Conservation (phyloP, 2,888 invertebrate species). For the Caenorhabditis uteleia region DNA sequence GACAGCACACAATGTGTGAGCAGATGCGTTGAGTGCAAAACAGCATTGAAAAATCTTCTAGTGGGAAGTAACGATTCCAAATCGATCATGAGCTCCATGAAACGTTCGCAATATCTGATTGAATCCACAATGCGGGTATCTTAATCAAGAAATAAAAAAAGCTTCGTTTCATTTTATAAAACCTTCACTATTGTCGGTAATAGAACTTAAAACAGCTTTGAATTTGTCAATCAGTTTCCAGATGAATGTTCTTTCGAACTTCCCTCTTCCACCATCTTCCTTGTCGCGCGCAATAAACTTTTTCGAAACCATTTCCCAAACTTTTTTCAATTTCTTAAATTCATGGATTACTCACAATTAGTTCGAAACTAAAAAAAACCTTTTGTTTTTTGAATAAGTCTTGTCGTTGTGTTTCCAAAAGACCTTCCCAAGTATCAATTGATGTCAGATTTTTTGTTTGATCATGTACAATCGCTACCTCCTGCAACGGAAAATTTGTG, state of each 20-base stretch:
- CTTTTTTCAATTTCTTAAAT: slow-evolving; percentile 42
- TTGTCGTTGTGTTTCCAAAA: slow-evolving; percentile 81
- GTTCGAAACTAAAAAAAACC: not conserved
- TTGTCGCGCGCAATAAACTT: slow-evolving; percentile 19
- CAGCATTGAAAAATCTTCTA: slow-evolving; percentile 88
- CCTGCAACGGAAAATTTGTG: slow-evolving; percentile 74
- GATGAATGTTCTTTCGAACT: slow-evolving; percentile 78
- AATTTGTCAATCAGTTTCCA: slow-evolving; percentile 86
- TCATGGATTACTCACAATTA: too few relatives aligned
- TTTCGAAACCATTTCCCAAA: slow-evolving; percentile 34
- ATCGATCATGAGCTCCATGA: slow-evolving; percentile 93
- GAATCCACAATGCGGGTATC: slow-evolving; percentile 72
- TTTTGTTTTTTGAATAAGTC: slow-evolving; percentile 83
- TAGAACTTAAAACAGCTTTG: slow-evolving; percentile 80
- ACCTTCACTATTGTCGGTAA: slow-evolving; percentile 64
- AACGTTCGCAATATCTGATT: slow-evolving; percentile 85
- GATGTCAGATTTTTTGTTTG: slow-evolving; percentile 90
- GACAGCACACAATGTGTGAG: slow-evolving; percentile 88
- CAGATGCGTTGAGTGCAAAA: slow-evolving; percentile 91
- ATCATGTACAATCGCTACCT: slow-evolving; percentile 88
- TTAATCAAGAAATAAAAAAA: slow-evolving; percentile 8
- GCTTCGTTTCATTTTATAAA: too few relatives aligned
- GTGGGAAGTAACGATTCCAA: slow-evolving; percentile 93
- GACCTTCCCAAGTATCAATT: slow-evolving; percentile 86
- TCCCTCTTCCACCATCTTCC: slow-evolving; percentile 15